Percentiles rank a stretch among this genome's conserved stretches.
phyloP scores from a whole-genome alignment of 2,113 vertebrate species.

The Dascyllus trimaculatus region DNA sequence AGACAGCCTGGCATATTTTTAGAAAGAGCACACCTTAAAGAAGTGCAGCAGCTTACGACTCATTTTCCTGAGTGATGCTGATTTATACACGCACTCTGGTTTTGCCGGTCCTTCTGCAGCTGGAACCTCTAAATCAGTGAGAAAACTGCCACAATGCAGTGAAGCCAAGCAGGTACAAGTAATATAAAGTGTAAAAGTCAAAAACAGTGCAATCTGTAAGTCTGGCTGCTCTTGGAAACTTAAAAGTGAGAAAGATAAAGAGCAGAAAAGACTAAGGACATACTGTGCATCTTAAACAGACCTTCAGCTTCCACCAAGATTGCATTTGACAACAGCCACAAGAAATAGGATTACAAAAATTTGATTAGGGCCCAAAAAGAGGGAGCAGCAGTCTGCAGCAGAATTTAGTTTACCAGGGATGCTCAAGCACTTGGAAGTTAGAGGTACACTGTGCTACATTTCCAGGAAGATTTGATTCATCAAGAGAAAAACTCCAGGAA shows the following conservation, averaged over 20 bases:
- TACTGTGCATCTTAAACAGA: neutral
- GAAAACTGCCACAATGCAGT: neutral
- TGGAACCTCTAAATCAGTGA: constrained; percentile 37
- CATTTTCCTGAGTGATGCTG: constrained; percentile 65
- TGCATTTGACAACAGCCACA: neutral
- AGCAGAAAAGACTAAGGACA: neutral
- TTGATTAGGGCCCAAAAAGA: neutral
- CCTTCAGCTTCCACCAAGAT: neutral
- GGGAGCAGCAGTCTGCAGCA: neutral
- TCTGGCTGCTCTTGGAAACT: neutral
- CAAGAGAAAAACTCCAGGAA: neutral
- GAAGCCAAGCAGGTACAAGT: constrained; percentile 22
- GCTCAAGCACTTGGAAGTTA: neutral
- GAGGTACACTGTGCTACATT: too few relatives aligned
- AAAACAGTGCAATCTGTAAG: too few relatives aligned
- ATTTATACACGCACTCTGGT: constrained; percentile 60
- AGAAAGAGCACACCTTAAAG: constrained; percentile 7
- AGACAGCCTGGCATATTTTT: neutral
- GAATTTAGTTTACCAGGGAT: neutral
- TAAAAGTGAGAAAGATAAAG: neutral
- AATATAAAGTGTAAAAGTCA: too few relatives aligned
- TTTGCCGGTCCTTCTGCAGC: constrained; percentile 37
- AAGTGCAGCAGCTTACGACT: constrained; percentile 36
- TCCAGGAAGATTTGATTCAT: neutral
- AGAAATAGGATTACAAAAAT: neutral